Base-by-base conservation (phyloP, 2,797 vertebrate species). In the Tenualosa ilisha region DNA sequence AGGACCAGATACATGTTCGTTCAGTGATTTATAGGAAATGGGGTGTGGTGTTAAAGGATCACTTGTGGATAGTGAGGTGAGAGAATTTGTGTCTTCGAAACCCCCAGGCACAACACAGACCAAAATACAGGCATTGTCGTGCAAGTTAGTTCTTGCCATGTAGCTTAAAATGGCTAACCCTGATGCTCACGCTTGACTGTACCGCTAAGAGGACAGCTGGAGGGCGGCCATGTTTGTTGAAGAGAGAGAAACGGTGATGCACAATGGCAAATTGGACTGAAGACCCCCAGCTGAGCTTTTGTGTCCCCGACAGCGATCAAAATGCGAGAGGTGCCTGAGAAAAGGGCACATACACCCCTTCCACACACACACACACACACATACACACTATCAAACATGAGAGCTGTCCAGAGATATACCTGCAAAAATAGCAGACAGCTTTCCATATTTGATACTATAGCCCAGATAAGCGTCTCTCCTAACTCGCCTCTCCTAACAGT, bases 211-310 rank as follows among this genome's bases (percentile, higher is more conserved):
- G 61, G 88, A 86, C 87, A 89, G 88, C 82, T 89, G 85, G 86
- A 88, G 93, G 92, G 92, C 82, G 91, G 91, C 90, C 91, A 87
- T 90, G 93, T 93, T 92, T 93, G 91, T 92, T 91, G 91, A 93
- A 91, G 89, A 91, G 87, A 15, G 89, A 93, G 93, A 95, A 95
- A 94, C 93, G 94, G 93, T 94, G 94, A 95, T 93, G 95, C 95
- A 95, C 92, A 94, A 94, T 92, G 89, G 93, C 94, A 95, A 95
- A 95, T 95, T 95, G 94, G 91, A 94, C 89, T 92, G 94, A 96
- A 94, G 91, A 92, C 94, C 91, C 91, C 94, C 93, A 63, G 93
- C 90, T 87, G 94, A 91, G 94, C 92, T 85, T 88, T 93, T 92
- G 93, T 92, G 92, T 91, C 86, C 86, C 89, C 85, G 84, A 82